Evolutionary conservation across 2,797 vertebrate species (phyloP).

Genomic region (Onychomys torridus): DNA sequence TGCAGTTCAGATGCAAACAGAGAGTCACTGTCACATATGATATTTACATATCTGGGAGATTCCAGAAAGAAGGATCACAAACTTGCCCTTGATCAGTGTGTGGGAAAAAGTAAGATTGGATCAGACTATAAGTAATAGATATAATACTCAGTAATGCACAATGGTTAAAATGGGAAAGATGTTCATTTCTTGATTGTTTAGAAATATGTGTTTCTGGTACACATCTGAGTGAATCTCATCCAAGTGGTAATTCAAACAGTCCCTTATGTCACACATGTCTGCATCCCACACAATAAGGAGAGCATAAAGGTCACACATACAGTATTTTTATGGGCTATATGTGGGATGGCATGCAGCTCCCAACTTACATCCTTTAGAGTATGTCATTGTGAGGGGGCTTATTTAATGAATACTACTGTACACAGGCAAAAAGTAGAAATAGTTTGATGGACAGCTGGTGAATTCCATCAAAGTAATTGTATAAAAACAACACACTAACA

Average conservation of each 20-base stretch:
- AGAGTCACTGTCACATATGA: neutral
- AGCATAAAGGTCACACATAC: neutral
- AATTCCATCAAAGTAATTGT: neutral
- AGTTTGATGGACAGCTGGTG: neutral
- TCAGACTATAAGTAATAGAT: neutral
- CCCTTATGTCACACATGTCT: neutral
- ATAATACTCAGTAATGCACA: neutral
- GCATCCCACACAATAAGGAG: neutral
- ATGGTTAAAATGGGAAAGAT: slow-evolving; percentile 45
- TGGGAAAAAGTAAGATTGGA: slow-evolving; percentile 14
- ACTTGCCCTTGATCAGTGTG: neutral
- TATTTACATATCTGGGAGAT: slow-evolving; percentile 22
- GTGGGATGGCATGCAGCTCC: neutral
- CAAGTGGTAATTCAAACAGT: neutral
- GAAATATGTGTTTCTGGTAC: neutral
- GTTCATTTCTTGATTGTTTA: slow-evolving; percentile 35
- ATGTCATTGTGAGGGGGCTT: neutral
- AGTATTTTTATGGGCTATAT: neutral
- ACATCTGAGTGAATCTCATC: neutral
- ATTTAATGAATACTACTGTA: neutral
- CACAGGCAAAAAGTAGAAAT: neutral
- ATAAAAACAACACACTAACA: neutral
- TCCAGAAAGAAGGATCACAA: neutral
- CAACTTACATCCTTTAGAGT: neutral
- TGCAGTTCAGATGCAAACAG: neutral